A percentile compares a stretch with the other conserved stretches of the same genome.
Conservation (phyloP, 2,888 invertebrate genomes). For the Spodoptera exigua region DNA sequence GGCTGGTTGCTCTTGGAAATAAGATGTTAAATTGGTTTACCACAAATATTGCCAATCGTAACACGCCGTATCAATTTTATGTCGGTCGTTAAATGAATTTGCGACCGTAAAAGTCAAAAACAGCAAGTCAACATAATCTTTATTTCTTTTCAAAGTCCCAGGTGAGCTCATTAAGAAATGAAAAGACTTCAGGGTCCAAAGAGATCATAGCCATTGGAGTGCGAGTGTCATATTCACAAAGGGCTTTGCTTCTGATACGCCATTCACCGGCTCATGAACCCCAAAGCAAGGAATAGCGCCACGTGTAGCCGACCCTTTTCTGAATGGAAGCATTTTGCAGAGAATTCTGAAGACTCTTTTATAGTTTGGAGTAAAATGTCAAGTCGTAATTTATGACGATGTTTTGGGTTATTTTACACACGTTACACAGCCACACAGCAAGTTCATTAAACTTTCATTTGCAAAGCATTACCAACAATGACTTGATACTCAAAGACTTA, state of each 20-base stretch:
- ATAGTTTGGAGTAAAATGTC: conserved; percentile 1
- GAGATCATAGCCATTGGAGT: conserved; percentile 9
- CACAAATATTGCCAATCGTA: too few species aligned
- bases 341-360: background rate
- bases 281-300: background rate
- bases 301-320: conserved; percentile 2
- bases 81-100: background rate
- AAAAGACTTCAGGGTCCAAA: conserved; percentile 3
- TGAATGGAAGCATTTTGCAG: background rate
- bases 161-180: conserved; percentile 15
- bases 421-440: background rate
- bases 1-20: too few species aligned
- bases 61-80: background rate
- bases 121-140: conserved; percentile 3
- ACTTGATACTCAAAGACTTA: too few species aligned
- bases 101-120: background rate
- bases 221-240: conserved; percentile 11
- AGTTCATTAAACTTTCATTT: background rate
- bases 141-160: conserved; percentile 2
- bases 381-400: background rate
- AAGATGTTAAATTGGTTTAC: too few species aligned
- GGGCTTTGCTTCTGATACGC: conserved; percentile 2
- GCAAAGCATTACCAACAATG: too few species aligned
- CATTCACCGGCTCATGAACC: conserved; percentile 6
- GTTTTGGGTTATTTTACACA: background rate